Evolutionary conservation across 2,113 vertebrate genomes (phyloP).

Genomic region (Leuciscus idus): DNA sequence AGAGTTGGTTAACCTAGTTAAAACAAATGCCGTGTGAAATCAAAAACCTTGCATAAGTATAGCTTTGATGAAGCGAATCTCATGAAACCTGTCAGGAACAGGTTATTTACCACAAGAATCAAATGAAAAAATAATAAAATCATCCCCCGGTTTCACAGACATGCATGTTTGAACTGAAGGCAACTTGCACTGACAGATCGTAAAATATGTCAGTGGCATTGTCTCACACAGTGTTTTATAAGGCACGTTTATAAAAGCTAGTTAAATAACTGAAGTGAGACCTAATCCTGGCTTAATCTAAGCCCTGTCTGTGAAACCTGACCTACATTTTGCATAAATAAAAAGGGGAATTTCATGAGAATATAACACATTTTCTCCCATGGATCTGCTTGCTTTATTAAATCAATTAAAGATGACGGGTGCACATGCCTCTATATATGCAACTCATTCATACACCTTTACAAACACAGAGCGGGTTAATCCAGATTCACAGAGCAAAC

Average conservation of each 20-base stretch:
- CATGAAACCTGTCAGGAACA: background rate
- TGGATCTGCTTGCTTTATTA: background rate
- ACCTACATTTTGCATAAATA: background rate
- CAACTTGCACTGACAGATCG: too few species aligned
- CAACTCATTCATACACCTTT: background rate
- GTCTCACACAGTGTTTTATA: too few species aligned
- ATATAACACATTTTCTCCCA: background rate
- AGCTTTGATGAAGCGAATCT: background rate
- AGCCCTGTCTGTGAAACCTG: too few species aligned
- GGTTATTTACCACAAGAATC: background rate
- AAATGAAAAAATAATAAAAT: too few species aligned
- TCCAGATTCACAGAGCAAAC: conserved; percentile 14
- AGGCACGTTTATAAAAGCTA: too few species aligned
- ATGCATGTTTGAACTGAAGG: too few species aligned
- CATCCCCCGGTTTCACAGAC: too few species aligned
- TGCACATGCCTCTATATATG: background rate
- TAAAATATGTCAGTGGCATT: too few species aligned
- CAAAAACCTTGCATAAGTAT: background rate
- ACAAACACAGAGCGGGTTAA: background rate
- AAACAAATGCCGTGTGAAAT: background rate
- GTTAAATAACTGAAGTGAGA: too few species aligned
- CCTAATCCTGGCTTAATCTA: too few species aligned
- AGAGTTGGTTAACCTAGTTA: background rate
- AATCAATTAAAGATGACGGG: background rate
- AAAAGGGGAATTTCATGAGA: background rate